Conservation (phyloP, 2,888 invertebrate genomes). For the Metopia argyrocephala region DNA sequence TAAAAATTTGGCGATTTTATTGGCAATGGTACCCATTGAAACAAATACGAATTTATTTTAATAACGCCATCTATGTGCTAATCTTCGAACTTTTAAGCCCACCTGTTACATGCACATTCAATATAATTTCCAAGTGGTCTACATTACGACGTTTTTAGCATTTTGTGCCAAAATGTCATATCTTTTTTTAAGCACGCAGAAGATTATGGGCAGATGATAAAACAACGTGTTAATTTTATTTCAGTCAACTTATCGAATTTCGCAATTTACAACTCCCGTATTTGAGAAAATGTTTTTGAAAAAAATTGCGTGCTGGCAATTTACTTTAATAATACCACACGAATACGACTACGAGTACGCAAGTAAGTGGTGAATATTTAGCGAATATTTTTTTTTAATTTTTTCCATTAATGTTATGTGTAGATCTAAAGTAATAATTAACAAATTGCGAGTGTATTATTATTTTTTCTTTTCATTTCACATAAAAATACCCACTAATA, state of each 20-base stretch:
- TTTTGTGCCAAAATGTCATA: not conserved
- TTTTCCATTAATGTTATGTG: conserved; percentile 53
- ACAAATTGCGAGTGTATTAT: conserved; percentile 65
- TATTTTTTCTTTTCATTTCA: conserved; percentile 59
- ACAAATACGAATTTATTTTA: no score
- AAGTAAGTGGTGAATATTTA: conserved; percentile 44
- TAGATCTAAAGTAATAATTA: conserved; percentile 64
- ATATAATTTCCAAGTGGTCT: no score
- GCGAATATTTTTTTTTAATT: conserved; percentile 39
- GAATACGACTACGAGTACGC: not conserved
- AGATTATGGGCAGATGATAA: conserved; percentile 67
- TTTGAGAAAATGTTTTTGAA: conserved; percentile 18
- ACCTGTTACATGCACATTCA: no score
- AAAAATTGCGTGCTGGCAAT: conserved; percentile 42
- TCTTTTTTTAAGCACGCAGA: conserved; percentile 38
- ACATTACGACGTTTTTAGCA: no score
- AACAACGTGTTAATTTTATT: conserved; percentile 65
- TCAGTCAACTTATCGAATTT: conserved; percentile 65
- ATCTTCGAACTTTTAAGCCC: no score
- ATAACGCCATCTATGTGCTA: no score
- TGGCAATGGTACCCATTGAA: no score
- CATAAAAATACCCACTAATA: conserved; percentile 1
- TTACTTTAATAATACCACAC: conserved; percentile 47
- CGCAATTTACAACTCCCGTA: conserved; percentile 22
- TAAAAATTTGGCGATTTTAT: no score